These are phyloP conservation scores for Drosophila ironensis DNA, from an alignment of 1,140 invertebrate species.

Conservation along the genomic window DNA sequence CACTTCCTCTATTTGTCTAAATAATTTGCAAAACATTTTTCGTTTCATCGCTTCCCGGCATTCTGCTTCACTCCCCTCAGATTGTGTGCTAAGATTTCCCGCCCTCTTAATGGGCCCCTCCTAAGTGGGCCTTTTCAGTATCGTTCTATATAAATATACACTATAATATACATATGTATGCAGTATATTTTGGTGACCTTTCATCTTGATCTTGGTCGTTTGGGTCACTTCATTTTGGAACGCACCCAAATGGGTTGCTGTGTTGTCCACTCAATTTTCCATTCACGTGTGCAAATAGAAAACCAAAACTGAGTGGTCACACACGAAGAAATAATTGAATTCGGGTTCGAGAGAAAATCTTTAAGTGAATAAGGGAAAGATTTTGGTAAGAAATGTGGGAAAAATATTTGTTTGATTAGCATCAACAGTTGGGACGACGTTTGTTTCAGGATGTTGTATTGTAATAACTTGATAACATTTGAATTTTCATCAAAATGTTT, in stretches of 20 bases:
- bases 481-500: too few relatives aligned
- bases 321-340: conserved; percentile 5
- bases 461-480: too few relatives aligned
- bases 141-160: background rate
- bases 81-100: conserved; percentile 43
- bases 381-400: background rate
- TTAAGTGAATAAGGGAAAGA: background rate
- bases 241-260: conserved; percentile 3
- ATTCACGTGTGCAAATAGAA: conserved; percentile 54
- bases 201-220: conserved; percentile 48
- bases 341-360: background rate
- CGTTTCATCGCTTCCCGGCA: conserved; percentile 31
- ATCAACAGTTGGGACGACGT: too few relatives aligned
- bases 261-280: conserved; percentile 20
- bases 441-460: too few relatives aligned
- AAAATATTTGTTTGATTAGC: too few relatives aligned
- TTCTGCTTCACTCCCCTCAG: too few relatives aligned
- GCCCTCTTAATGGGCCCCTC: conserved; percentile 59
- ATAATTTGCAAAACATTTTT: conserved; percentile 73
- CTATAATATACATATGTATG: background rate
- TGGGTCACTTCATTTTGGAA: conserved; percentile 25
- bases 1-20: conserved; percentile 61
- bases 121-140: conserved; percentile 44
- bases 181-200: conserved; percentile 7
- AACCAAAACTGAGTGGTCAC: conserved; percentile 8